A percentile compares a stretch with the other conserved stretches of the same genome.
Evolutionary conservation across 2,888 invertebrate species (phyloP).

Genomic region (Clusia tigrina): DNA sequence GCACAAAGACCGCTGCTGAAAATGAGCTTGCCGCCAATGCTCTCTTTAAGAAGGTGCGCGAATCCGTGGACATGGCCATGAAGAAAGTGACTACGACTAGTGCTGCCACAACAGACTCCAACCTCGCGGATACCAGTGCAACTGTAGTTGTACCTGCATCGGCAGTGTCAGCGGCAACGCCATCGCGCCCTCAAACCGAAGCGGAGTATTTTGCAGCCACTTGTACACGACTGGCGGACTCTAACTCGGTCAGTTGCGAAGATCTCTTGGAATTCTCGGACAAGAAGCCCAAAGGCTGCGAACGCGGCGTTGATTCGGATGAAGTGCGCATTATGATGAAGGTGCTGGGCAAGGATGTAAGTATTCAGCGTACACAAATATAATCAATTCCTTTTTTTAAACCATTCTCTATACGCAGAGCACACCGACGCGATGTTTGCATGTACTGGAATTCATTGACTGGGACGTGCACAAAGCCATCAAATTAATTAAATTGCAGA

Average conservation of each 20-base stretch:
- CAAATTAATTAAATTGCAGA: conserved; percentile 68
- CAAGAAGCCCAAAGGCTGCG: conserved; percentile 81
- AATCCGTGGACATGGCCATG: conserved; percentile 61
- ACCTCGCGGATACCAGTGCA: conserved; percentile 18
- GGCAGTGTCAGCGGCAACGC: not conserved
- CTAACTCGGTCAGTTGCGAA: conserved; percentile 90
- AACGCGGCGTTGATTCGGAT: conserved; percentile 86
- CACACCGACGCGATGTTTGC: conserved; percentile 78
- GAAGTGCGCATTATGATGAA: conserved; percentile 92
- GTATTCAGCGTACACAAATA: conserved; percentile 40
- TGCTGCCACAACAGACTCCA: not conserved
- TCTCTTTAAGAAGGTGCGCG: conserved; percentile 63
- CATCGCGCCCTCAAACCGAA: conserved; percentile 42
- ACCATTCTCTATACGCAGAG: conserved; percentile 64
- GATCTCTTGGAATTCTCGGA: conserved; percentile 89
- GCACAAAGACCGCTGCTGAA: conserved; percentile 33
- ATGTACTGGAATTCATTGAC: conserved; percentile 80
- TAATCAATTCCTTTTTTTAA: not conserved
- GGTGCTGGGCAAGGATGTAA: conserved; percentile 79
- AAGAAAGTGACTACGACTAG: conserved; percentile 4
- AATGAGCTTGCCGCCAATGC: conserved; percentile 63
- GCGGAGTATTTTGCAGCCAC: conserved; percentile 52
- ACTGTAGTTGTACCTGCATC: no score
- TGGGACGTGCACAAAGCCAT: conserved; percentile 93
- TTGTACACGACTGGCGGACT: conserved; percentile 59